Base-by-base conservation (phyloP, 2,113 vertebrate species). In the Sceloporus tristichus region DNA sequence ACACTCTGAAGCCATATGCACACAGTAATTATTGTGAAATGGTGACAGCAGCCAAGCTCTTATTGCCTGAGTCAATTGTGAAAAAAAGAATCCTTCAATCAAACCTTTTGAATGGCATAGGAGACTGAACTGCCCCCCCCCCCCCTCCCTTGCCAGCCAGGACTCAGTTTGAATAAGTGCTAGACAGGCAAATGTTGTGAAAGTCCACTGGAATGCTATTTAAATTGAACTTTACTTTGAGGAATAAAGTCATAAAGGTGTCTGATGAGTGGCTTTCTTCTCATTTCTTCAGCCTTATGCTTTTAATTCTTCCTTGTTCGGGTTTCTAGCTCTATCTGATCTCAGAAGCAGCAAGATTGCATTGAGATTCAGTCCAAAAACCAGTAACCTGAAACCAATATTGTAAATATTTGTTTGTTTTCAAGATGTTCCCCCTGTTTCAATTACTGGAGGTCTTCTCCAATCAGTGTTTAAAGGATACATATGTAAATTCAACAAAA, bases 191-290 rank as follows among this genome's bases (percentile, higher is more conserved):
- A 62, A 3, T 40, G 83, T 9, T 70, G 8, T 70, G 66, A 25
- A 0, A 68, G 88, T 66, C n/a, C 48, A 0, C 81, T 40, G 71
- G 38, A 85, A 79, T 1, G 9, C 1, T 62, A 5, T 91, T 86
- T 14, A 0, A 68, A 86, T 40, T 48, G 38, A 76, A 48, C 34
- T 85, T 65, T 65, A 34, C 56, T 8, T 53, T n/a, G 38, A 59
- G 34, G 48, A n/a, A 91, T 1, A 14, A 84, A 76, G 53, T 6
- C 48, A 74, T 25, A 5, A 70, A 68, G 65, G 65, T 79, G 76
- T 23, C 68, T 84, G 65, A 25, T 48, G 65, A 86, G 86, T 42
- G 71, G 90, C 42, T 79, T 56, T 4, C 13, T 54, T 54, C 16
- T 71, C 66, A 48, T 29, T 71, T 29, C 40, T 83, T 71, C 27